Base-by-base conservation (phyloP, 2,797 vertebrate genomes). In the Pseudotriccus pelzelni region DNA sequence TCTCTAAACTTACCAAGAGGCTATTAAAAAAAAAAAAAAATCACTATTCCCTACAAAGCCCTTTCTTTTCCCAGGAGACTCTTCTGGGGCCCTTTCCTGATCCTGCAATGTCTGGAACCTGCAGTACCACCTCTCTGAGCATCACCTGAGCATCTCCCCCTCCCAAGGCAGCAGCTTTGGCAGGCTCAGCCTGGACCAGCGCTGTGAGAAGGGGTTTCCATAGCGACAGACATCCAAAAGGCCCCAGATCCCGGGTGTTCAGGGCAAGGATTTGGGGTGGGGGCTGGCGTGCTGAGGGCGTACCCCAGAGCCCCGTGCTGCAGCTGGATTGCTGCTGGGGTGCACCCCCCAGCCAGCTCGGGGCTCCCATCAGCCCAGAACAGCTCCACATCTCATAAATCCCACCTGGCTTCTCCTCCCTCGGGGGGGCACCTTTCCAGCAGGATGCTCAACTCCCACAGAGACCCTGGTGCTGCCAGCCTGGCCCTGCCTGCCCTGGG, bases 21-120 rank as follows among this genome's bases (percentile, higher is more conserved):
- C 24, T 28, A 19, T n/a, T 14, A 24, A 30, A 27, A 18, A 14
- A 4, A 18, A 14, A 4, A 30, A 28, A 15, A 14, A 5, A 12
- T 1, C 6, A 2, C 6, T 23, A 2, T n/a, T 52, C 43, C 55
- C 30, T 52, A 6, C n/a, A 37, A 23, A 73, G 10, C 23, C 43
- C 23, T 39, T 49, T 47, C 28, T 76, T 66, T 30, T 41, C 32
- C 23, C 13, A 9, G 0, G n/a, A 58, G 7, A 30, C 16, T 37
- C 36, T 30, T 3, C 1, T 0, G n/a, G 15, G 6, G 10, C 14
- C 2, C 11, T 39, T 19, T 11, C 3, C 14, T 0, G 18, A 9
- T 6, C 28, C 34, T 2, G 5, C 58, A 3, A 10, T 19, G 32
- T 30, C 25, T 27, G 79, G 59, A n/a, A 34, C 25, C 36, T 30